These are phyloP conservation scores for Phenacoccus solenopsis DNA, from an alignment of 1,140 invertebrate species.

Conservation along the genomic window DNA sequence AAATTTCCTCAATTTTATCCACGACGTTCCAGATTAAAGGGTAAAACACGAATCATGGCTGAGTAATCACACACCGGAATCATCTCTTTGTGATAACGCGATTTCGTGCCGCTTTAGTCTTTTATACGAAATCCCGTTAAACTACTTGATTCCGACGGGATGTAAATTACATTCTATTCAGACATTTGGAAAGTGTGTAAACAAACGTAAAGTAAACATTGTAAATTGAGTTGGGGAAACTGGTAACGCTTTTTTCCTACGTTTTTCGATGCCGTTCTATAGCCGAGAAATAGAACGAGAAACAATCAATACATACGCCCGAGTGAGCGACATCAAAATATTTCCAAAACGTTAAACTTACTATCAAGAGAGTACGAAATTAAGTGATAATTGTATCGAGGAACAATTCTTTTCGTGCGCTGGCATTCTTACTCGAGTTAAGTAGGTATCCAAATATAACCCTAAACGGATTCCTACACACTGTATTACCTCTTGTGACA, in stretches of 20 bases:
- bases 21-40: too few relatives aligned
- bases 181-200: background rate
- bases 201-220: conserved; percentile 3
- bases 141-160: conserved; percentile 1
- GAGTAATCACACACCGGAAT: background rate
- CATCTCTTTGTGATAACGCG: background rate
- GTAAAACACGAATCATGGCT: too few relatives aligned
- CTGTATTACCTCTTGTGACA: background rate
- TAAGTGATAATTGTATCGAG: background rate
- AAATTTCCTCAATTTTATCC: too few relatives aligned
- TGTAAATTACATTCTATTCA: conserved; percentile 3
- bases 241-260: background rate
- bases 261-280: background rate
- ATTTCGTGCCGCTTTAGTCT: background rate
- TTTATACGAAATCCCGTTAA: background rate
- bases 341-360: background rate
- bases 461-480: background rate
- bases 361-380: background rate
- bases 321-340: background rate
- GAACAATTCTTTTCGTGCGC: too few relatives aligned
- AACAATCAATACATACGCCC: background rate
- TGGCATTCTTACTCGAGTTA: too few relatives aligned
- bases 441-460: too few relatives aligned
- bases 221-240: conserved; percentile 1
- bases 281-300: background rate